Base-by-base conservation (phyloP, 2,113 vertebrate genomes). In the Melanotaenia duboulayi region DNA sequence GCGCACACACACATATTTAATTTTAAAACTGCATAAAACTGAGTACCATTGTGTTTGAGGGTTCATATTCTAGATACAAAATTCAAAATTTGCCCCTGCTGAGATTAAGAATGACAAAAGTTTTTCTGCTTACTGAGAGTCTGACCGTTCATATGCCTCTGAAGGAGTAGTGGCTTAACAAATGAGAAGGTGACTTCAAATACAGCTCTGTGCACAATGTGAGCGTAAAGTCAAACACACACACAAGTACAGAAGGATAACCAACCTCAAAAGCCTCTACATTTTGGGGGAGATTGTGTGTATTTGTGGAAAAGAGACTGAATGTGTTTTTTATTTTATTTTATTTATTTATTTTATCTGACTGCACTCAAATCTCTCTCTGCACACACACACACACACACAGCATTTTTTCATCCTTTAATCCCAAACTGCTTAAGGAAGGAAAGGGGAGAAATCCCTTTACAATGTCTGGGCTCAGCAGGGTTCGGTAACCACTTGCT, bases 361-460 rank as follows among this genome's bases (percentile, higher is more conserved):
- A 68, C 71, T 63, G 37, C 72, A 50, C 71, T 87, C 62, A 68
- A 70, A 72, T 83, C 67, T 75, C 65, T 55, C 23, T 59, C 42
- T 68, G 63, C 74, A 68, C 64, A 70, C 71, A 75, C 52, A 64
- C 72, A 56, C 76, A 68, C 55, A 62, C 75, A 78, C 63, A 58
- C 75, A 59, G 54, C 42, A 79, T 78, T 87, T 88, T 88, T 85
- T 82, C 91, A 88, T 90, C 91, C 86, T 87, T 90, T 93, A 94
- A 94, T 92, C 93, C 90, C 87, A 87, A 89, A 86, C 87, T 90
- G 89, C 92, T 93, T 91, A 89, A 91, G 82, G 86, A 92, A 89
- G 89, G 79, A 77, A 88, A 90, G 87, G 79, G 71, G 80, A 92
- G 81, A 92, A 94, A 93, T 94, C 92, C 90, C 79, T 90, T 89